Conservation (phyloP, 1,140 invertebrate genomes). For the Lamellibrachia luymesi region DNA sequence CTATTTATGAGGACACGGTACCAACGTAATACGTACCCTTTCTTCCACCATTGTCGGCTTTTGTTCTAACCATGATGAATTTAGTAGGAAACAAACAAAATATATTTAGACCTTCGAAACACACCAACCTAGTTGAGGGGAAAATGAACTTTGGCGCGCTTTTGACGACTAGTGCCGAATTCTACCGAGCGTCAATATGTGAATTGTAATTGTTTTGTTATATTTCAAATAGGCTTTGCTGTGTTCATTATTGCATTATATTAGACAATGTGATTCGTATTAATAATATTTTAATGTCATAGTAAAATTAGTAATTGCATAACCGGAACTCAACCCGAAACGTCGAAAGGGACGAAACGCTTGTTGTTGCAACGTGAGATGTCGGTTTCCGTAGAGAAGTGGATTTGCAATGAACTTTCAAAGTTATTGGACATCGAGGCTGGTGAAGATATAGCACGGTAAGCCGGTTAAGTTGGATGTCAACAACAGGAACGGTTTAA, state of each 20-base stretch:
- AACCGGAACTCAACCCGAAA: not conserved
- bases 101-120: not conserved
- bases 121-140: not conserved
- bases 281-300: not conserved
- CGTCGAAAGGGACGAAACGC: not conserved
- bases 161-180: not conserved
- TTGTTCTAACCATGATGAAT: constrained; percentile 17
- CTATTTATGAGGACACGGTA: not conserved
- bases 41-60: constrained; percentile 18
- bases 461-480: not conserved
- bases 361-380: not conserved
- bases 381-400: constrained; percentile 14
- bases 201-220: not conserved
- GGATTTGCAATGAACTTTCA: constrained; percentile 47
- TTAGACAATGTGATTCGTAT: not conserved
- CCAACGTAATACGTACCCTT: not conserved
- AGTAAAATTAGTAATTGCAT: not conserved
- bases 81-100: not conserved
- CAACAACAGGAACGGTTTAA: not conserved
- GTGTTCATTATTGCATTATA: not conserved
- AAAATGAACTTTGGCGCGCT: not conserved
- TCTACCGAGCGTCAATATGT: not conserved
- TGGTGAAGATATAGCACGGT: constrained; percentile 44
- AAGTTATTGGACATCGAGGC: constrained; percentile 43
- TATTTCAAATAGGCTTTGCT: not conserved